A percentile compares a stretch with the other conserved stretches of the same genome.
Evolutionary conservation across 2,797 vertebrate species (phyloP).

Genomic region (Enteromius mattozi): DNA sequence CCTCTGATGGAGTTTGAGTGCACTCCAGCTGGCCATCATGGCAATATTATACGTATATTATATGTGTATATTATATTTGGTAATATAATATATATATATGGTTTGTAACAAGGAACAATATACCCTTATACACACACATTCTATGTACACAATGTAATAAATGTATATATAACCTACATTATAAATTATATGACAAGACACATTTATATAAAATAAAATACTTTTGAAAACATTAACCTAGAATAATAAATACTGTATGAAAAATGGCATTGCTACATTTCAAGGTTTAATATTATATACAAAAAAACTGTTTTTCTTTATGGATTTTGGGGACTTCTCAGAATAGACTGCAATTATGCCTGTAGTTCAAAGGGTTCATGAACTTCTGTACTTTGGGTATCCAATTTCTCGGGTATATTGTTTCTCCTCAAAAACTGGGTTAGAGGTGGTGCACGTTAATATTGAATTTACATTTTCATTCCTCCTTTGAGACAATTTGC

Average conservation of each 20-base stretch:
- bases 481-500: conserved; percentile 19
- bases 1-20: no score
- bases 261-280: not conserved
- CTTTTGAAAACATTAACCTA: not conserved
- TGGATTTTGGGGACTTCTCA: not conserved
- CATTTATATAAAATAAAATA: not conserved
- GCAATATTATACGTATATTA: no score
- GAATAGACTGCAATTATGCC: not conserved
- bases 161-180: not conserved
- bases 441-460: conserved; percentile 1
- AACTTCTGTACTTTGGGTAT: not conserved
- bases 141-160: not conserved
- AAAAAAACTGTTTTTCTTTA: not conserved
- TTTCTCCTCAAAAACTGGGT: conserved; percentile 8
- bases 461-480: conserved; percentile 22
- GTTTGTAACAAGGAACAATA: not conserved
- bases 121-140: not conserved
- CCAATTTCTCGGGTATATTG: not conserved
- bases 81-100: not conserved
- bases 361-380: conserved; percentile 3
- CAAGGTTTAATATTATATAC: not conserved
- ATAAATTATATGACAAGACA: not conserved
- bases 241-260: not conserved
- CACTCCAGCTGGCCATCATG: no score
- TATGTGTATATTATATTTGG: not conserved